Base-by-base conservation (phyloP, 2,888 invertebrate genomes). In the Drosophila mimetica region DNA sequence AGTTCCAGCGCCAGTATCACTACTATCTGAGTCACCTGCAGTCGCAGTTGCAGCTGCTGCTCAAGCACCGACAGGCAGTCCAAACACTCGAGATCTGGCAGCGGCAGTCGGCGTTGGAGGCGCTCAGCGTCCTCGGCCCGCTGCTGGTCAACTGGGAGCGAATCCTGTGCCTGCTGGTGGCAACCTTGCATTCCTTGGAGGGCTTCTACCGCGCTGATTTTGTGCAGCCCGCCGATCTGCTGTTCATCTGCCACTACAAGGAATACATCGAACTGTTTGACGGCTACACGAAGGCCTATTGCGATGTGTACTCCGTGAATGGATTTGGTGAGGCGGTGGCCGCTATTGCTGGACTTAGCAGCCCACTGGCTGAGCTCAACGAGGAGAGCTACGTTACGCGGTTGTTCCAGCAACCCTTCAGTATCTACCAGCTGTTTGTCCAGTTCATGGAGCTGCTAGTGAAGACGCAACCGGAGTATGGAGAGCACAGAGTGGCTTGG, bases 251-350 rank as follows among this genome's bases (percentile, higher is more conserved):
- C 89, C 93, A 94, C 91, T 93, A 94, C 88, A 95, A 95, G 85
- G 96, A 96, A 91, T 94, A 93, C 91, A 93, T 95, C 88, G 93
- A 93, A 89, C 93, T 95, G 71, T 96, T 95, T 90, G 95, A 94
- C 90, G 93, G 93, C 90, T 96, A 96, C 92, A 93, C 95, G 46
- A 93, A 94, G 91, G 93, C 94, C 79, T 93, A 95, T 89, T 95
- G 95, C 91, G 95, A 96, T 93, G 93, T 95, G 72, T 94, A 95
- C 86, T 95, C 95, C 77, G 93, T 95, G 71, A 94, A 95, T 86
- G 96, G 95, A 34, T 95, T 96, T 86, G 89, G 92, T 42, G 94
- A 94, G 78, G 94, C 95, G 58, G 93, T 94, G 72, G 93, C 93
- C 90, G 89, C 94, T 53, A 92, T 95, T 66, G 94, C 69, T 7